Evolutionary conservation across 2,113 vertebrate species (phyloP).

Genomic region (Panthera tigris): DNA sequence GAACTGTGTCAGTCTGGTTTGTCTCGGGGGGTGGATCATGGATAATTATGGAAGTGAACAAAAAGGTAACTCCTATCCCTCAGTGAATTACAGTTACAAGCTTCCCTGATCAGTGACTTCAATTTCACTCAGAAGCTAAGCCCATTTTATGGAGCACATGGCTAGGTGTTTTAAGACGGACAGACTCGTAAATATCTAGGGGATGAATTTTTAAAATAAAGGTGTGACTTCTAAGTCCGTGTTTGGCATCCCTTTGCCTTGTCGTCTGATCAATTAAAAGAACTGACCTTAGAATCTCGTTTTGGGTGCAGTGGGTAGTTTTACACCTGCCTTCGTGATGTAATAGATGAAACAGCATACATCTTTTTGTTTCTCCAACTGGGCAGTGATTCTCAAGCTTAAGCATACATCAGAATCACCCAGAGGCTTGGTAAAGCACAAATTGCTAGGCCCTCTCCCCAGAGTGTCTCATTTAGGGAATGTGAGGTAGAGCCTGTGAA

Average conservation of each 20-base stretch:
- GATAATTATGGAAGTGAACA: not conserved
- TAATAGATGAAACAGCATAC: not conserved
- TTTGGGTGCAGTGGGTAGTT: not conserved
- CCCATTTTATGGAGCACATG: constrained; percentile 22
- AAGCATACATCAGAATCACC: not conserved
- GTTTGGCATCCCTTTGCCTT: not conserved
- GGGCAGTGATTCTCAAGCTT: not conserved
- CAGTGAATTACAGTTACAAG: constrained; percentile 16
- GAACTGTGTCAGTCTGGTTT: not conserved
- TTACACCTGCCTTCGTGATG: not conserved
- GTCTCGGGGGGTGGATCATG: not conserved
- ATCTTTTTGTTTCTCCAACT: not conserved
- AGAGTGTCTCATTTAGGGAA: not conserved
- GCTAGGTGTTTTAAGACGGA: not conserved
- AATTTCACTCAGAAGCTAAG: constrained; percentile 42
- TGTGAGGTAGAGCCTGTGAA: not conserved
- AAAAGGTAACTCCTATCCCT: not conserved
- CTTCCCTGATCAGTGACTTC: constrained; percentile 28
- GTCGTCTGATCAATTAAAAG: not conserved
- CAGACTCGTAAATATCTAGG: not conserved
- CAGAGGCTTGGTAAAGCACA: not conserved
- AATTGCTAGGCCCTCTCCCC: not conserved
- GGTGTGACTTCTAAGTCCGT: not conserved
- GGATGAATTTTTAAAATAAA: constrained; percentile 10
- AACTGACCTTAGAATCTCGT: not conserved